phyloP scores from a whole-genome alignment of 1,140 invertebrate genomes.

The Hydropsyche tenuis region DNA sequence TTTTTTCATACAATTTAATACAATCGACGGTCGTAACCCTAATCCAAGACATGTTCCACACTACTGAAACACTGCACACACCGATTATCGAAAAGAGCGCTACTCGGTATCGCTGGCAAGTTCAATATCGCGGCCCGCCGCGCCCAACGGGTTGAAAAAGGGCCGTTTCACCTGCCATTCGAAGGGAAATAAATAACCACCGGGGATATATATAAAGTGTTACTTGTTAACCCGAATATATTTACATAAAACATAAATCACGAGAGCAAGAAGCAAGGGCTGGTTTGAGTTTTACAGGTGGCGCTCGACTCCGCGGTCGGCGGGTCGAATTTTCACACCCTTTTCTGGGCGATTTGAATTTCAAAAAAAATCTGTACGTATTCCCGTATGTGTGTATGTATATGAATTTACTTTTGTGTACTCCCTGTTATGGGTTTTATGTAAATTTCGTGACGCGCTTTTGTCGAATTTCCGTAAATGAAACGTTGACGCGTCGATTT shows the following conservation, averaged over 20 bases:
- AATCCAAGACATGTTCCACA: no score
- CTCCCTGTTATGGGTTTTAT: no score
- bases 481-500: no score
- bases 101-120: no score
- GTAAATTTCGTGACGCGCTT: no score
- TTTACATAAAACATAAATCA: conserved; percentile 39
- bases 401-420: background rate
- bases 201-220: conserved; percentile 33
- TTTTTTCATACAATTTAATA: no score
- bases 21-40: no score
- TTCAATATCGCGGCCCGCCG: no score
- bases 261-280: background rate
- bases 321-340: conserved; percentile 10
- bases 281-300: background rate
- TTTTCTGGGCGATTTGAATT: background rate
- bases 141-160: no score
- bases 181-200: conserved; percentile 36
- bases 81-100: no score
- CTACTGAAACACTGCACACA: no score
- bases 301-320: conserved; percentile 13
- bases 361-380: background rate
- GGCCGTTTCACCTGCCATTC: conserved; percentile 25
- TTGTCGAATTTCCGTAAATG: no score
- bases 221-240: conserved; percentile 38
- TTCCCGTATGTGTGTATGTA: background rate